Evolutionary conservation across 2,113 vertebrate genomes (phyloP), one percentile per base, ranked within the genome.

Genomic region (Carassius carassius): DNA sequence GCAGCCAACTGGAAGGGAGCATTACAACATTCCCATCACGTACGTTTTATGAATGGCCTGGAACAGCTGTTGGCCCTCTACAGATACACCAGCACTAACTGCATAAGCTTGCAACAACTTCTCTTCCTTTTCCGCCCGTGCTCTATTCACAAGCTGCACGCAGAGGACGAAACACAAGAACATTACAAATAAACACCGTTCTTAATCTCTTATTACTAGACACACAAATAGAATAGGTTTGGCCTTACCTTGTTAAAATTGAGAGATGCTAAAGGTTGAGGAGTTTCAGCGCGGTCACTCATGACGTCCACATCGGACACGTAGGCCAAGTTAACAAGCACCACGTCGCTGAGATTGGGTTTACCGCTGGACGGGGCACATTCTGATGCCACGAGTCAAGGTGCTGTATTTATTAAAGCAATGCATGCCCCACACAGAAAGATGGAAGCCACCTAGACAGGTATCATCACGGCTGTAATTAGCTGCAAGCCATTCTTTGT

Each of bases 1-100:
- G 35, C 35, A 41, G 35, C 35, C 35, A 37, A 37, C 35, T 37
- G 35, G 35, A 5, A 41, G 5, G 5, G 37, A 41, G n/a, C 23
- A 19, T 12, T 29, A 32, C 23, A 49, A 37, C 19, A 78, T 0
- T 41, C 32, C 32, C 25, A 47, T 0, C 35, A 65, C 97, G 99
- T 90, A 99, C 98, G 98, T 99, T 97, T 99, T 99, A 92, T 99
- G 98, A 93, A 99, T 99, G 87, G 98, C 98, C 96, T 99, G 98
- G 95, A 99, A 99, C 94, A 99, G 96, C 94, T 97, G 98, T 93
- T 99, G 98, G 90, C 98, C 98, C 92, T 99, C 98, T 94, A 96
- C 93, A 79, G 98, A 99, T 92, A 99, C 98, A 84, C 98, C 98
- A 92, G 97, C 98, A 86, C 97, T 99, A 94, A 99, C 97, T 94